phyloP scores from a whole-genome alignment of 2,888 invertebrate genomes.

The Erynnis tages region DNA sequence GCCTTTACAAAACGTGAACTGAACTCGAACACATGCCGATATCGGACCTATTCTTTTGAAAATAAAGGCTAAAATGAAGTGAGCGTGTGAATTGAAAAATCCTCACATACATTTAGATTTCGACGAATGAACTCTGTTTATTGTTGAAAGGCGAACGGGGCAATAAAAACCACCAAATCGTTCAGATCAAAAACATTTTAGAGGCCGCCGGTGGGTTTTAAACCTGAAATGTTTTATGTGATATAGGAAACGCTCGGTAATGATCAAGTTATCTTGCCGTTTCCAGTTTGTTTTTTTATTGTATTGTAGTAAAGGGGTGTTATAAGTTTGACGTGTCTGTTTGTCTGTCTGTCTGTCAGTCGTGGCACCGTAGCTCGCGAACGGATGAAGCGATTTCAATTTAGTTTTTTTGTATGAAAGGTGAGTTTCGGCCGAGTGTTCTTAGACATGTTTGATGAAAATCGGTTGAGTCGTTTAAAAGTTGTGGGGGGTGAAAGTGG shows the following conservation, averaged over 20 bases:
- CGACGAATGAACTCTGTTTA: constrained; percentile 22
- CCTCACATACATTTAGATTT: constrained; percentile 17
- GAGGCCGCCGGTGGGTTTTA: constrained; percentile 6
- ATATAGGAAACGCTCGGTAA: background rate
- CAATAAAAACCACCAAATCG: constrained; percentile 21
- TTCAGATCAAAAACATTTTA: constrained; percentile 20
- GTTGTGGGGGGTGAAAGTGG: no score
- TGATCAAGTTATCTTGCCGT: background rate
- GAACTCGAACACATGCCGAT: no score
- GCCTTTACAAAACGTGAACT: constrained; percentile 3
- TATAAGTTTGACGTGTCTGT: no score
- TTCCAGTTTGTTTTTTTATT: background rate
- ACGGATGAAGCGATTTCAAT: no score
- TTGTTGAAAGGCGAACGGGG: constrained; percentile 23
- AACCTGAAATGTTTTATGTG: constrained; percentile 6
- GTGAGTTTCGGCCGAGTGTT: no score
- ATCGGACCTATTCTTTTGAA: background rate
- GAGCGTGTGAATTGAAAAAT: background rate
- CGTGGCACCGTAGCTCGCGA: no score
- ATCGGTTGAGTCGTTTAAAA: no score
- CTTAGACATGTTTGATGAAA: no score
- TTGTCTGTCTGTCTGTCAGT: no score
- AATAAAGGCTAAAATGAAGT: background rate
- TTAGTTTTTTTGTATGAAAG: no score
- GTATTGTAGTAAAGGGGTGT: no score